phyloP scores from a whole-genome alignment of 1,140 invertebrate genomes.

The Lepidotrigona ventralis region DNA sequence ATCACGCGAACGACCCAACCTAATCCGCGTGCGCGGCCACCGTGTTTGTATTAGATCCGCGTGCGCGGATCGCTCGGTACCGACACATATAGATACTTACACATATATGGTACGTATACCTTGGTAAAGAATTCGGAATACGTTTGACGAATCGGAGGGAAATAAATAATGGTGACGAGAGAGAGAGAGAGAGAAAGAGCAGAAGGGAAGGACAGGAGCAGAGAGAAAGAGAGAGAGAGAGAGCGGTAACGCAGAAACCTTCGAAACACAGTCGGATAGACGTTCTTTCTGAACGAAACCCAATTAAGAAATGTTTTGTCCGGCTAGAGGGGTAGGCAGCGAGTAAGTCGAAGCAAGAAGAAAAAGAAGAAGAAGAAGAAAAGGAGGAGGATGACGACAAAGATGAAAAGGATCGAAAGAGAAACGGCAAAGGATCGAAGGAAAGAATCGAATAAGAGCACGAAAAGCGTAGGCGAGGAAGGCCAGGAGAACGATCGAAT shows the following conservation, averaged over 20 bases:
- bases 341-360: slow-evolving; percentile 45
- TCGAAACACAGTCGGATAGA: slow-evolving; percentile 45
- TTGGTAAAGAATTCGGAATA: background rate
- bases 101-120: too few relatives aligned
- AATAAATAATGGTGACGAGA: slow-evolving; percentile 59
- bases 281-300: slow-evolving; percentile 69
- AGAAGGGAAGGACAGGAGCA: background rate
- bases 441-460: slow-evolving; percentile 26
- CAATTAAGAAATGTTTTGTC: slow-evolving; percentile 82
- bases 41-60: slow-evolving; percentile 3
- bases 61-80: background rate
- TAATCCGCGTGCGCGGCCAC: background rate
- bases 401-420: too few relatives aligned
- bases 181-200: background rate
- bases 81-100: accelerated
- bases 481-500: slow-evolving; percentile 71
- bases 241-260: slow-evolving; percentile 28
- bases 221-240: too few relatives aligned
- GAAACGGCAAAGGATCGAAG: slow-evolving; percentile 26
- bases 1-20: slow-evolving; percentile 16
- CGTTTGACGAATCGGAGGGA: slow-evolving; percentile 35
- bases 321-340: slow-evolving; percentile 62
- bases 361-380: slow-evolving; percentile 43
- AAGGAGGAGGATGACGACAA: slow-evolving; percentile 49
- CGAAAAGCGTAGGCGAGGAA: slow-evolving; percentile 50